Evolutionary conservation across 2,888 invertebrate species (phyloP).

Genomic region (Rhyacophila evoluta): DNA sequence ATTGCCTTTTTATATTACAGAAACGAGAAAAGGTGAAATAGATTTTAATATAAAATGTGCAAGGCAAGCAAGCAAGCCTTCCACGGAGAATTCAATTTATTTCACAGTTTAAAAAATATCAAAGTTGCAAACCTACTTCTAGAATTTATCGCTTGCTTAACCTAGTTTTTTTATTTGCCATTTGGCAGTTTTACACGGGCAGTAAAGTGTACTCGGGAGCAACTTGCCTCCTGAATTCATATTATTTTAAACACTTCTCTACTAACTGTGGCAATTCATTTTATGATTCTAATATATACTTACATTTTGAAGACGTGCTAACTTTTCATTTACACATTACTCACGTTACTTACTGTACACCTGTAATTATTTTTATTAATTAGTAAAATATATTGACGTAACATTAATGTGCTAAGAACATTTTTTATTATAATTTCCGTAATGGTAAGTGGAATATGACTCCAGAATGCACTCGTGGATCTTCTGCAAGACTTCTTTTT

Average conservation of each 20-base stretch:
- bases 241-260: not conserved
- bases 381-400: no score
- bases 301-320: no score
- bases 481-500: no score
- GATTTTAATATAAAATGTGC: slow-evolving; percentile 33
- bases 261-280: not conserved
- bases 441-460: no score
- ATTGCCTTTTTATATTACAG: no score
- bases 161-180: slow-evolving; percentile 22
- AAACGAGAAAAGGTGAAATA: not conserved
- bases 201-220: not conserved
- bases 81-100: slow-evolving; percentile 28
- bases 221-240: not conserved
- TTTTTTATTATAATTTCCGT: no score
- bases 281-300: not conserved
- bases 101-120: slow-evolving; percentile 23
- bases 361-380: no score
- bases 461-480: no score
- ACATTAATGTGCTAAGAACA: no score
- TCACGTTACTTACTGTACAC: no score
- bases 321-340: no score
- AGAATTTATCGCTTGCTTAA: slow-evolving; percentile 8
- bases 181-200: slow-evolving; percentile 17
- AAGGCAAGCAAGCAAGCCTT: not conserved
- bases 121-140: slow-evolving; percentile 1